A percentile compares a stretch with the other conserved stretches of the same genome.
phyloP scores from a whole-genome alignment of 2,113 vertebrate genomes.

The Thunnus maccoyii region DNA sequence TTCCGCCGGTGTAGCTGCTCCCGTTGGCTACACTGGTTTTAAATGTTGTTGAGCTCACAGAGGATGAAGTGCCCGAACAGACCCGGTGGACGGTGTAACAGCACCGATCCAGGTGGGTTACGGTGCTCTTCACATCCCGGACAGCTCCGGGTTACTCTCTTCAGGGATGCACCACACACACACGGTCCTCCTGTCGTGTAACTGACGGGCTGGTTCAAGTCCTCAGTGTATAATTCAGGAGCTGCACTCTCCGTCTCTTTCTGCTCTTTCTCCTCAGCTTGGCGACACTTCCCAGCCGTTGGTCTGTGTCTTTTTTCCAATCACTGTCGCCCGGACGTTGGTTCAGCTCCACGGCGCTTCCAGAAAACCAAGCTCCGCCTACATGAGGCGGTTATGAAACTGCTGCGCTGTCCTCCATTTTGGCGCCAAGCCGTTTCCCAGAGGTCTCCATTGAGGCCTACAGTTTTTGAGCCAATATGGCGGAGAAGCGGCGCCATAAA shows the following conservation, averaged over 20 bases:
- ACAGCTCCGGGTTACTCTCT: conserved; percentile 24
- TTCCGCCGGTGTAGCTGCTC: conserved; percentile 31
- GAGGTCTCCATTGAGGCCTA: conserved; percentile 2
- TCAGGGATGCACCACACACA: conserved; percentile 12
- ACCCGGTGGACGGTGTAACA: conserved; percentile 12
- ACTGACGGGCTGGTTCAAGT: background rate
- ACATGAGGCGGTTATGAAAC: conserved; percentile 79
- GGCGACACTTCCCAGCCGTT: conserved; percentile 36
- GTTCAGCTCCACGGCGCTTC: conserved; percentile 68
- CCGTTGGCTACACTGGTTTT: background rate
- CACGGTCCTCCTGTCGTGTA: background rate
- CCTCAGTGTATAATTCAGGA: background rate
- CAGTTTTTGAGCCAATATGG: conserved; percentile 81
- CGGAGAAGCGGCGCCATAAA: conserved; percentile 32
- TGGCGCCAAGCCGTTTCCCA: conserved; percentile 68
- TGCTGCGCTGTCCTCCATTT: conserved; percentile 76
- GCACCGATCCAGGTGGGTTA: conserved; percentile 62
- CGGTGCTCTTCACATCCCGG: conserved; percentile 50
- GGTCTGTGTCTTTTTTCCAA: conserved; percentile 44
- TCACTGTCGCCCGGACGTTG: conserved; percentile 42
- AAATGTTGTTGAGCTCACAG: background rate
- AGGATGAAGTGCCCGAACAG: background rate
- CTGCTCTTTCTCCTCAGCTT: conserved; percentile 19
- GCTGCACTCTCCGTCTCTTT: conserved; percentile 1
- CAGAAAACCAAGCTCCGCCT: conserved; percentile 82